phyloP scores from a whole-genome alignment of 2,113 vertebrate species.

The Syngnathus typhle region DNA sequence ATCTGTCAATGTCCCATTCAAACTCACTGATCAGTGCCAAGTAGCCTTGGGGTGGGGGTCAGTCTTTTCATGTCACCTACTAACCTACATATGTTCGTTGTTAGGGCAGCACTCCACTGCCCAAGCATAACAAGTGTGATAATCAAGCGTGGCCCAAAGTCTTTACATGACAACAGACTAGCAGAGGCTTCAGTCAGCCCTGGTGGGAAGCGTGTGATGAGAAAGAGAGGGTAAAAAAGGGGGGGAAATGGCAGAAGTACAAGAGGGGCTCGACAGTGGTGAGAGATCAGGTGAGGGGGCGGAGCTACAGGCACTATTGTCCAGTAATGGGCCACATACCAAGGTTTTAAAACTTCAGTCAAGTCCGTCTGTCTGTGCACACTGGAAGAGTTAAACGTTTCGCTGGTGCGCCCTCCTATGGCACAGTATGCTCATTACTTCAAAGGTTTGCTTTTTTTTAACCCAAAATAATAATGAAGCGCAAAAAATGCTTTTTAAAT shows the following conservation, averaged over 20 bases:
- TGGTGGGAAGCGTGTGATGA: conserved; percentile 36
- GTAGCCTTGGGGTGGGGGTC: background rate
- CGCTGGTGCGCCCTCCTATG: conserved; percentile 36
- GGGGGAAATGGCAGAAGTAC: conserved; percentile 4
- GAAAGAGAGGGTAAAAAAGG: conserved; percentile 35
- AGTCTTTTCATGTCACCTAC: conserved; percentile 19
- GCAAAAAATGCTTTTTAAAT: no score
- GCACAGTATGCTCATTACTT: background rate
- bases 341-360: conserved; percentile 41
- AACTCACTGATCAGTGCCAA: conserved; percentile 16
- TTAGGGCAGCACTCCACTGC: conserved; percentile 40
- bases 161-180: conserved; percentile 28
- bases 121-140: conserved; percentile 45
- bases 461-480: no score
- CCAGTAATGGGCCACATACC: conserved; percentile 36
- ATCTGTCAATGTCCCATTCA: conserved; percentile 6
- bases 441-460: background rate
- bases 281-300: conserved; percentile 60
- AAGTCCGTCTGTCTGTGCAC: conserved; percentile 25
- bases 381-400: background rate
- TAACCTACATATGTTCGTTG: conserved; percentile 23
- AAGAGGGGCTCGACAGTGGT: conserved; percentile 19
- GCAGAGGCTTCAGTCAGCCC: conserved; percentile 21
- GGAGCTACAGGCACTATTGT: conserved; percentile 39
- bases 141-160: conserved; percentile 19